Evolutionary conservation across 2,888 invertebrate genomes (phyloP).

Genomic region (Nowickia ferox): DNA sequence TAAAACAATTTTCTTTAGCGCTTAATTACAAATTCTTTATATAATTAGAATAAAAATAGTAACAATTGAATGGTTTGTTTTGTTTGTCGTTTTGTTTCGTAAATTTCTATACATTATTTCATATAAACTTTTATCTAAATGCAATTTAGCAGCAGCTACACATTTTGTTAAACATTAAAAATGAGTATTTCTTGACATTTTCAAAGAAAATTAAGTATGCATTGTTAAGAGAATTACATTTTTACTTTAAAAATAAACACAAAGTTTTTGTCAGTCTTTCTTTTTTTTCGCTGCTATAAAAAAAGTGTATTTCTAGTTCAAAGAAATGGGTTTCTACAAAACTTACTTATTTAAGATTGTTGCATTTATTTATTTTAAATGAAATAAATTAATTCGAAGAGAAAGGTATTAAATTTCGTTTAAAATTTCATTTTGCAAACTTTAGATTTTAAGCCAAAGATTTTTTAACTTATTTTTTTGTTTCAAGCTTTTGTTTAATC

Average conservation of each 20-base stretch:
- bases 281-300: slow-evolving; percentile 47
- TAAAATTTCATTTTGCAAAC: slow-evolving; percentile 38
- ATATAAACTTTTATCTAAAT: slow-evolving; percentile 61
- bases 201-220: slow-evolving; percentile 38
- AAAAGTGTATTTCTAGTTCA: slow-evolving; percentile 41
- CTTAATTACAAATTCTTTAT: slow-evolving; percentile 41
- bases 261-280: slow-evolving; percentile 58
- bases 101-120: slow-evolving; percentile 54
- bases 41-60: slow-evolving; percentile 28
- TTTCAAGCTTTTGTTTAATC: slow-evolving; percentile 47
- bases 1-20: slow-evolving; percentile 30
- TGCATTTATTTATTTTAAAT: slow-evolving; percentile 45
- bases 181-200: slow-evolving; percentile 51
- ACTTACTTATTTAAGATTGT: slow-evolving; percentile 28
- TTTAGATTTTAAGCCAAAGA: slow-evolving; percentile 45
- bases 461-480: slow-evolving; percentile 7
- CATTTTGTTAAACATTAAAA: slow-evolving; percentile 15
- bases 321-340: slow-evolving; percentile 25
- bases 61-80: slow-evolving; percentile 37
- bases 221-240: slow-evolving; percentile 12
- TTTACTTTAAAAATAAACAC: slow-evolving; percentile 18
- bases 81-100: slow-evolving; percentile 18
- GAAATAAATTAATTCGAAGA: slow-evolving; percentile 23
- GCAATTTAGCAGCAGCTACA: slow-evolving; percentile 68
- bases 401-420: slow-evolving; percentile 18